Evolutionary conservation across 2,113 vertebrate species (phyloP), one percentile per base, ranked within the genome.

Genomic region (Entomyzon cyanotis): DNA sequence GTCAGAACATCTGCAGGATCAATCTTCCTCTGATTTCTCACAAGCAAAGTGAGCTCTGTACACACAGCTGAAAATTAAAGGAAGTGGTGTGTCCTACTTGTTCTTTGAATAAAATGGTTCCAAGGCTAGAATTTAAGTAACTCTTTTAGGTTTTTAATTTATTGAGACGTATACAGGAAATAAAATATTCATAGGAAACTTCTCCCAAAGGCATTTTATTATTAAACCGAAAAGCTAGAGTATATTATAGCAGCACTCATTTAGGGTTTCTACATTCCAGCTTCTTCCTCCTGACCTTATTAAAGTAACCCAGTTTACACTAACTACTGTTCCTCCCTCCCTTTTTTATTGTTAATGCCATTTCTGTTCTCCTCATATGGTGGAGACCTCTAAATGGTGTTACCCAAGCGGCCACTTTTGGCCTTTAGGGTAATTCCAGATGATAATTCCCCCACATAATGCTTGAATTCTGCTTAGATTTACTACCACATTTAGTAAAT

Each of bases 241-340:
- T 93, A 15, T 92, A 83, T 91, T 96, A 89, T 76, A 95, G 47
- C 83, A 81, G 92, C 53, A 62, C 89, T 90, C 84, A 93, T 90
- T 95, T 94, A 91, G 83, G 33, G 39, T 50, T 94, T 95, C 88
- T 47, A 14, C 50, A 44, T 91, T 60, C 71, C 68, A 78, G 70
- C 41, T n/a, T 88, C 80, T 96, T 94, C 78, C 52, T 89, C 31
- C 59, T 95, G 92, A 96, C 95, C 95, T 95, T 91, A 97, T 93
- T 97, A 94, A 97, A 96, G 80, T 89, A 96, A 95, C 79, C 81
- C 69, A 85, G 91, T 93, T 96, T 96, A 94, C 89, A 91, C 85
- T 93, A 96, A 95, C 92, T 95, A 35, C 75, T 49, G 23, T 87
- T 92, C 64, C 90, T 52, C 80, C 92, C 93, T 95, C 84, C 62